Evolutionary conservation across 1,140 invertebrate species (phyloP), one percentile per base, ranked within the genome.

Genomic region (Campodea augens): DNA sequence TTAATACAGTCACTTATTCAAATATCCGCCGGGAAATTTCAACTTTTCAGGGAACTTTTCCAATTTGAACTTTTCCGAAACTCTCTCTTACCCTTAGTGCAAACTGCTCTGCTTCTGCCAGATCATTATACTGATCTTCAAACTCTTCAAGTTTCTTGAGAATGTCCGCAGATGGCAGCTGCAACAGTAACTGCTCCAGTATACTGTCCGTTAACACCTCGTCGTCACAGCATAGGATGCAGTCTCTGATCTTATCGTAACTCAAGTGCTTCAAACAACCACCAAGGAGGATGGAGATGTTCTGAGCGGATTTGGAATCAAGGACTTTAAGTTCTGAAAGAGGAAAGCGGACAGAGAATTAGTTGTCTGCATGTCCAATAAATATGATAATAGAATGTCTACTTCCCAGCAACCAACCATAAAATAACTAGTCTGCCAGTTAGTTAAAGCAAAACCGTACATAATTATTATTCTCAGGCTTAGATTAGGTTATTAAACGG

Each of bases 91-190:
- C 85, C n/a, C 81, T 87, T 2, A 91, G 75, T 39, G 81, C 81
- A 68, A 97, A 97, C 58, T 92, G 87, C 63, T 98, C 93, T 3
- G 91, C 85, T 52, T 91, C 88, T 0, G 86, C 82, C 27, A 98
- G 59, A 20, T 91, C 79, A 25, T 86, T 73, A 44, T 75, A 76
- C 49, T 77, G 75, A 32, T 78, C 74, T 32, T 81, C 74, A 44
- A 81, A 72, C 46, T 81, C 77, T 38, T 83, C 72, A 4, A 97
- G 59, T 53, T 81, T 77, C 38, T 81, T 81, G 3, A 98, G 65
- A 53, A 91, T 80, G 54, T 95, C 89, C 41, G 82, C 76, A 46
- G 78, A 78, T 38, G 93, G 93, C 45, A 97, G 68, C 60, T 90
- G 90, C 58, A 87, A 72, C 52, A 86, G 82, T 12, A 93, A 62